These are phyloP conservation scores for Echinops telfairi DNA, from an alignment of 2,113 vertebrate species.

Conservation along the genomic window DNA sequence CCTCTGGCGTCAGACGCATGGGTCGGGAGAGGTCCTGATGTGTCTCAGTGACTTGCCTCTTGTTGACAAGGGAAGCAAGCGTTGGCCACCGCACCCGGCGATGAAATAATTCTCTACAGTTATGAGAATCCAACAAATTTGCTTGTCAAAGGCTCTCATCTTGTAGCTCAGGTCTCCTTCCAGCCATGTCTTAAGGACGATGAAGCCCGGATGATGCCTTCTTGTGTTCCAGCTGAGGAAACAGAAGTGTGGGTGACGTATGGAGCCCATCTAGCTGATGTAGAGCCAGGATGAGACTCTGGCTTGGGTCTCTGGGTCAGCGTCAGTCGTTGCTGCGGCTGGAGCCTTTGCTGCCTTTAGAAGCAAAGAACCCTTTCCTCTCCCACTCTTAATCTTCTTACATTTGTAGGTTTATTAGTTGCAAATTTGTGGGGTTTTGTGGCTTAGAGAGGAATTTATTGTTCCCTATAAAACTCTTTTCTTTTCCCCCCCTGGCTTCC, in stretches of 20 bases:
- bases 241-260: background rate
- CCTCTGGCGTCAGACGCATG: too few species aligned
- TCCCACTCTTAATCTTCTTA: constrained; percentile 81
- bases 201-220: background rate
- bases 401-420: constrained; percentile 87
- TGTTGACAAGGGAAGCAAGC: background rate
- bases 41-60: background rate
- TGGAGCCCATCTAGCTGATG: background rate
- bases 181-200: background rate
- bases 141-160: background rate
- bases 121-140: background rate
- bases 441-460: constrained; percentile 87
- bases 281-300: background rate
- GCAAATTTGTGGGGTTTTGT: constrained; percentile 85
- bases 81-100: background rate
- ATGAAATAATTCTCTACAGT: background rate
- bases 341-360: background rate
- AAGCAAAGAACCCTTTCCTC: constrained; percentile 69
- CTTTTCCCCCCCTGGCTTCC: constrained; percentile 79
- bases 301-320: background rate
- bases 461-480: constrained; percentile 82
- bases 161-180: background rate
- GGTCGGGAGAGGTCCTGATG: background rate
- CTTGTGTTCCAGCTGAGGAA: background rate
- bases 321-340: background rate